Evolutionary conservation across 2,888 invertebrate genomes (phyloP).

Genomic region (Stenodema calcarata): DNA sequence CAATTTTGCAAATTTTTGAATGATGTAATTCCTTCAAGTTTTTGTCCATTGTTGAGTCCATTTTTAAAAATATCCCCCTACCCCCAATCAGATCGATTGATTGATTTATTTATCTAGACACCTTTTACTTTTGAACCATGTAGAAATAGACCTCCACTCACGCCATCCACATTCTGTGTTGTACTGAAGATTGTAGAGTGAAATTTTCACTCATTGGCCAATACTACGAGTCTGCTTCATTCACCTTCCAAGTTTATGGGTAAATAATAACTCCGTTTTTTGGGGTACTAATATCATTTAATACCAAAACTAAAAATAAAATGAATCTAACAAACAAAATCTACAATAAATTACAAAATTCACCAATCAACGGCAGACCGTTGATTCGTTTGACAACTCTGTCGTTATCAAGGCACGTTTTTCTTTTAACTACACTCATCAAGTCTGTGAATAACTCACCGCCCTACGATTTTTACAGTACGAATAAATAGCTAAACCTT

Average conservation of each 20-base stretch:
- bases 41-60: too few relatives aligned
- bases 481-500: constrained; percentile 48
- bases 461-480: constrained; percentile 28
- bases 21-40: too few relatives aligned
- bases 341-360: constrained; percentile 53
- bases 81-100: too few relatives aligned
- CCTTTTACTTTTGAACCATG: too few relatives aligned
- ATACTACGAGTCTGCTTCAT: too few relatives aligned
- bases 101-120: too few relatives aligned
- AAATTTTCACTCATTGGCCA: too few relatives aligned
- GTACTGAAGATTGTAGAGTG: too few relatives aligned
- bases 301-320: constrained; percentile 52
- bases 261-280: neutral
- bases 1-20: too few relatives aligned
- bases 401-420: constrained; percentile 45
- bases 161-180: too few relatives aligned
- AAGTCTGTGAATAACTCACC: constrained; percentile 26
- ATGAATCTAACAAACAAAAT: constrained; percentile 51
- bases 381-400: constrained; percentile 37
- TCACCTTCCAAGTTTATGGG: neutral
- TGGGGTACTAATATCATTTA: constrained; percentile 53
- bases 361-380: neutral
- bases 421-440: neutral
- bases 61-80: too few relatives aligned
- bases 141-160: too few relatives aligned